These are phyloP conservation scores for Eulimnadia texana DNA, from an alignment of 1,140 invertebrate species.

Conservation along the genomic window DNA sequence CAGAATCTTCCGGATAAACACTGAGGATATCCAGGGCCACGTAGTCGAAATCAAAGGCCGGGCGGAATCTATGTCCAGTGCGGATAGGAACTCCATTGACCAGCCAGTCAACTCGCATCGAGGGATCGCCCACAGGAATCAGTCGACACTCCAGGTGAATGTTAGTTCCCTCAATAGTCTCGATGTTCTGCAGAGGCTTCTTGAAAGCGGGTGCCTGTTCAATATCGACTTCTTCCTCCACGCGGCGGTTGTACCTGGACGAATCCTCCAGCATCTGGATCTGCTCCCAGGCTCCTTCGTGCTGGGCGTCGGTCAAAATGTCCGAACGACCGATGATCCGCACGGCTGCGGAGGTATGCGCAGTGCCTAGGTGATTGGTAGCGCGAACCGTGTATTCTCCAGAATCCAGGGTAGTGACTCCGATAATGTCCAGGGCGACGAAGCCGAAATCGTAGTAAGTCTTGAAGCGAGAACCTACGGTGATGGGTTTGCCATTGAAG, in stretches of 20 bases:
- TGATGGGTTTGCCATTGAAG: conserved; percentile 49
- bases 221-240: conserved; percentile 39
- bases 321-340: conserved; percentile 66
- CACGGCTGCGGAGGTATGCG: conserved; percentile 78
- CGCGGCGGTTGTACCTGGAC: conserved; percentile 38
- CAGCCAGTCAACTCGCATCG: conserved; percentile 94
- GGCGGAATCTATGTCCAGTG: conserved; percentile 78
- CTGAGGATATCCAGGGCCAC: conserved; percentile 88
- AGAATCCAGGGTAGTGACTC: conserved; percentile 70
- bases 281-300: conserved; percentile 86
- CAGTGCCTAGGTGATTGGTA: conserved; percentile 80
- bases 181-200: conserved; percentile 71
- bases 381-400: conserved; percentile 87
- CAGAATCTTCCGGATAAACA: conserved; percentile 92
- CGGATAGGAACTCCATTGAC: conserved; percentile 64
- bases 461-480: conserved; percentile 58
- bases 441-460: conserved; percentile 93
- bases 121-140: conserved; percentile 84
- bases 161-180: conserved; percentile 79
- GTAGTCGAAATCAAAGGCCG: conserved; percentile 94
- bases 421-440: conserved; percentile 77
- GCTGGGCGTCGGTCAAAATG: conserved; percentile 82
- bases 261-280: conserved; percentile 85
- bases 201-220: conserved; percentile 74
- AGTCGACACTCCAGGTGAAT: conserved; percentile 84